Evolutionary conservation across 1,140 invertebrate genomes (phyloP), one percentile per base, ranked within the genome.

Genomic region (Drosophila paulistorum): DNA sequence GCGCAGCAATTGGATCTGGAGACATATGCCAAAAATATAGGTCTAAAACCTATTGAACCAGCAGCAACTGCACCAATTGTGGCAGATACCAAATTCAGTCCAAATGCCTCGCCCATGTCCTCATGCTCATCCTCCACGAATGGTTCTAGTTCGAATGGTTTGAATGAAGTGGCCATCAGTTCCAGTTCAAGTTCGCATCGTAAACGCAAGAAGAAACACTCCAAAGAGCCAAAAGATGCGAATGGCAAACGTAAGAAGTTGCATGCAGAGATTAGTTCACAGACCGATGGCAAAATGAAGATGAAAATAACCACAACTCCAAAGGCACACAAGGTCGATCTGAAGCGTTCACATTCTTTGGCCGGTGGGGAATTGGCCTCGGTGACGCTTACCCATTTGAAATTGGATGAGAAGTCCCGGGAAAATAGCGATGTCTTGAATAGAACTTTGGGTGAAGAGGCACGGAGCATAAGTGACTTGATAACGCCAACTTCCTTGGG

Each of bases 131-230:
- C 80, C 3, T 81, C 87, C 0, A 90, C 91, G 23, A 75, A 84
- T 33, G 73, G 82, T 35, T 90, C 85, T 7, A 82, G 77, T 11
- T 68, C 71, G 3, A 77, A 75, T 67, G 78, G 77, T 14, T 14
- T 78, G 37, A 60, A 60, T 66, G 74, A 70, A 2, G 61, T 55
- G 13, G 33, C 7, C 51, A 11, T 48, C 6, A 39, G 23, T 0
- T 58, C 67, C 1, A 68, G 54, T 1, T 67, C 71, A 2, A 69
- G 81, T 7, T 90, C 91, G 23, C 91, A 92, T 75, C 91, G 91
- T 57, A 92, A 92, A 74, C 86, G 91, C 61, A 92, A 92, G 65
- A 92, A 92, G 81, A 92, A 92, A 60, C 91, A 92, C 71, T 91
- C 90, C 10, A 91, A 90, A 77, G 90, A 92, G 54, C 80, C 83